Base-by-base conservation (phyloP, 2,888 invertebrate genomes). In the Neuroscelio doddi region DNA sequence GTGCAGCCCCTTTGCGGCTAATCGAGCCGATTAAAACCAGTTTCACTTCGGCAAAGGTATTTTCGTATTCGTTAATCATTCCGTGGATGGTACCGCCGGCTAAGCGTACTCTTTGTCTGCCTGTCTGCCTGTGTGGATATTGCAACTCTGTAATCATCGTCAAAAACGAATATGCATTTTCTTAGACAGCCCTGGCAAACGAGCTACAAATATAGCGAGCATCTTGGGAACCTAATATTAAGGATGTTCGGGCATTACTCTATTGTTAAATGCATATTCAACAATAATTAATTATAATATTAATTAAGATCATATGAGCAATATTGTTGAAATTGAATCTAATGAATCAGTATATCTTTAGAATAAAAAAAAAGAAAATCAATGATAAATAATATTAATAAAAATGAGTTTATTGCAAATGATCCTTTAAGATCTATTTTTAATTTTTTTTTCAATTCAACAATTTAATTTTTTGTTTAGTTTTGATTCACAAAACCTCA, bases 21-120 rank as follows among this genome's bases (percentile, higher is more conserved):
- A 74, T 75, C 63, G 68, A 68, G 69, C 47, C 68, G 73, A 74
- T 75, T 74, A 72, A 74, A 75, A 69, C 65, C 72, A 67, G 65
- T 69, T 71, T 63, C 51, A 32, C 41, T 47, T 49, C 63, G 57
- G 58, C 67, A 29, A 56, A 59, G 61, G 56, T 53, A 51, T 47
- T 51, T 29, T 41, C 50, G 44, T 29, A 56, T 67, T 72, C 70
- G 63, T 70, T 72, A 73, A 72, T 72, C 72, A 64, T 68, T 41
- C 44, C 24, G 39, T 44, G 53, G 64, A 55, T 57, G 58, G 64
- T 38, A 24, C 9, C 29, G 21, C 21, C 21, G 21, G n/a, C 4
- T 36, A 14, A 7, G 15, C 10, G 36, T 15, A 29, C 17, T 24
- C 29, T 45, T 30, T n/a, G n/a, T n/a, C n/a, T 1, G 5, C 27